A percentile compares a stretch with the other conserved stretches of the same genome.
phyloP scores from a whole-genome alignment of 2,797 vertebrate genomes.

The Miichthys miiuy region DNA sequence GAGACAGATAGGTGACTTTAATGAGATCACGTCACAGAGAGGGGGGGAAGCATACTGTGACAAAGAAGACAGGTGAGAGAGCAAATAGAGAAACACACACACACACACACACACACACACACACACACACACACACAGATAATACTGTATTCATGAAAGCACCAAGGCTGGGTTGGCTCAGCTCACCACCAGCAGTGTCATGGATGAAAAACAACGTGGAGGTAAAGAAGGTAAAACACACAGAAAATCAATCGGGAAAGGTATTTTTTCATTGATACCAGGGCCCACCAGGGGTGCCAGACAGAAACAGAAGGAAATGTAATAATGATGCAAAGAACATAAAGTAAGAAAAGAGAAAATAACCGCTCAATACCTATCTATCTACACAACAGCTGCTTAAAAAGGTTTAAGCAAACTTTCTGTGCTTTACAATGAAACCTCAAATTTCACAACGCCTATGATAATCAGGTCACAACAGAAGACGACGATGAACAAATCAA shows the following conservation, averaged over 20 bases:
- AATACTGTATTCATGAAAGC: slow-evolving; percentile 31
- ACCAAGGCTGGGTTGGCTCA: slow-evolving; percentile 1
- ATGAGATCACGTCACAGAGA: slow-evolving; percentile 55
- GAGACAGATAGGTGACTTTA: slow-evolving; percentile 57
- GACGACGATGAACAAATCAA: background rate
- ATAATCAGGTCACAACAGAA: background rate
- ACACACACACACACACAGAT: slow-evolving; percentile 9
- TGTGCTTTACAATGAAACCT: background rate
- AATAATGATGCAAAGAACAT: slow-evolving; percentile 21
- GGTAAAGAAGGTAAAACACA: background rate
- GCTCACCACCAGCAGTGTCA: slow-evolving; percentile 42
- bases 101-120: slow-evolving; percentile 15
- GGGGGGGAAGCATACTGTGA: slow-evolving; percentile 40
- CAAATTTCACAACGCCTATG: background rate
- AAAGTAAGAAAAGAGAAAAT: background rate
- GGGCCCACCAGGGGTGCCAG: slow-evolving; percentile 3
- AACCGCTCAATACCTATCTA: background rate
- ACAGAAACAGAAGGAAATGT: slow-evolving; percentile 14
- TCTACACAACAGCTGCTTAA: background rate
- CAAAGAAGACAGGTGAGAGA: slow-evolving; percentile 43
- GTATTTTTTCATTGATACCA: background rate
- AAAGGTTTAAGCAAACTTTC: background rate
- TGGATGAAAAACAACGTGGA: slow-evolving; percentile 34
- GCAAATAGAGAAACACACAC: slow-evolving; percentile 9
- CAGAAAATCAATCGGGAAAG: background rate